Percentiles rank a stretch among this genome's conserved stretches.
phyloP scores from a whole-genome alignment of 2,797 vertebrate genomes.

The Sphaeramia orbicularis region DNA sequence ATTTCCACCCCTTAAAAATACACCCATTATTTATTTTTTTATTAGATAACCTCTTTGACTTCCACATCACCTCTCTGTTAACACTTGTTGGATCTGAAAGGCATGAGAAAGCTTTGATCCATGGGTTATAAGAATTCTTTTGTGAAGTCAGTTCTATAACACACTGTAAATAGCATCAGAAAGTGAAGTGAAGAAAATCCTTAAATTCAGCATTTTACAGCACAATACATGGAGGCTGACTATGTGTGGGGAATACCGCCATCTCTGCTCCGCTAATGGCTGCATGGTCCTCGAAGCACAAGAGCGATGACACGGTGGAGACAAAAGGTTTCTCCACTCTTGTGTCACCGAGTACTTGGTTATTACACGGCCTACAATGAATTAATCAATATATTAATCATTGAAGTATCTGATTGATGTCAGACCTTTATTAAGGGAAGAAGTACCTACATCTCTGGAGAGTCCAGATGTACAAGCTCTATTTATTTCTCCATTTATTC shows the following conservation, averaged over 20 bases:
- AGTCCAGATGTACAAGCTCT: neutral
- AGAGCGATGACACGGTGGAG: slow-evolving; percentile 3
- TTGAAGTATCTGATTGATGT: slow-evolving; percentile 1
- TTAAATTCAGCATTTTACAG: slow-evolving; percentile 61
- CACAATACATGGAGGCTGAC: slow-evolving; percentile 5
- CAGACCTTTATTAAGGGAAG: neutral
- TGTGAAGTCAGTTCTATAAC: slow-evolving; percentile 54
- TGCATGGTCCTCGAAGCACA: slow-evolving; percentile 35
- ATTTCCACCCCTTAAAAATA: too few relatives aligned
- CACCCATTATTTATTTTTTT: neutral
- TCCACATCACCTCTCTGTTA: slow-evolving; percentile 1
- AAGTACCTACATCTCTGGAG: neutral
- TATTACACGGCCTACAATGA: neutral
- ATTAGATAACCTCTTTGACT: slow-evolving; percentile 11
- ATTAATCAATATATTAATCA: slow-evolving; percentile 19
- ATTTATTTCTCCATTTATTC: neutral
- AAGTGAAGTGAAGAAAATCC: slow-evolving; percentile 52
- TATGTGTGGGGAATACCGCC: slow-evolving; percentile 36
- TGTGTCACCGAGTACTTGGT: neutral
- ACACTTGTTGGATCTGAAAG: slow-evolving; percentile 2
- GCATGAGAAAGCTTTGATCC: slow-evolving; percentile 31
- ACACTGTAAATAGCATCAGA: slow-evolving; percentile 57
- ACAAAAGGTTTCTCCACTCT: slow-evolving; percentile 11
- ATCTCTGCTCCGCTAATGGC: slow-evolving; percentile 45
- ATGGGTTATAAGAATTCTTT: slow-evolving; percentile 19